Evolutionary conservation across 2,797 vertebrate species (phyloP).

Genomic region (Cyclura pinguis): DNA sequence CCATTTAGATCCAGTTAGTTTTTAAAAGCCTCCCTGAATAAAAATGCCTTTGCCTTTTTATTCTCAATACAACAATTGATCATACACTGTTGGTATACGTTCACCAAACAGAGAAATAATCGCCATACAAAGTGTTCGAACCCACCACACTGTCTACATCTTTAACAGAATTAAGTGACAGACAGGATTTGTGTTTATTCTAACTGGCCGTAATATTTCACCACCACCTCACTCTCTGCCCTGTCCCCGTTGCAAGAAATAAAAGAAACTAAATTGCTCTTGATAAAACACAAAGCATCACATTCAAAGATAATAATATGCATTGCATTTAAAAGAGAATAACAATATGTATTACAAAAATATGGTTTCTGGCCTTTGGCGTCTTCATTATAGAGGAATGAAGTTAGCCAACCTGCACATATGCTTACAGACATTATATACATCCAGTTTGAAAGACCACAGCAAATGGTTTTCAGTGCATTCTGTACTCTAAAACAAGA

Average conservation of each 20-base stretch:
- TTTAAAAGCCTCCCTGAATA: too few species aligned
- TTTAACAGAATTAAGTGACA: neutral
- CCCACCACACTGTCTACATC: too few species aligned
- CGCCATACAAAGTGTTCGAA: neutral
- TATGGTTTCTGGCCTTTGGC: neutral
- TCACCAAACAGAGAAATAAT: neutral
- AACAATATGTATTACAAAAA: neutral
- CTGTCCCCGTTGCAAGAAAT: neutral
- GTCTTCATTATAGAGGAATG: accelerated
- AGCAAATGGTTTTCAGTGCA: neutral
- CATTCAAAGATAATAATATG: neutral
- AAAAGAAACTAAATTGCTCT: neutral
- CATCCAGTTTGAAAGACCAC: neutral
- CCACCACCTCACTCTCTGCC: neutral
- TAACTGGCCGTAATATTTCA: neutral
- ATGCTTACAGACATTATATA: neutral
- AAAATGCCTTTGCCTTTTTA: neutral
- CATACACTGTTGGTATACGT: neutral
- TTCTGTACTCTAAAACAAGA: neutral
- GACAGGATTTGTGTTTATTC: neutral
- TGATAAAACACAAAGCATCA: neutral
- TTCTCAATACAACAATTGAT: neutral
- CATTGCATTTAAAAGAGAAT: neutral
- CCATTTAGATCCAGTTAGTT: too few species aligned
- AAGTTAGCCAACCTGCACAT: constrained; percentile 24